A percentile compares a stretch with the other conserved stretches of the same genome.
phyloP scores from a whole-genome alignment of 2,888 invertebrate species.

The Drymonia ruficornis region DNA sequence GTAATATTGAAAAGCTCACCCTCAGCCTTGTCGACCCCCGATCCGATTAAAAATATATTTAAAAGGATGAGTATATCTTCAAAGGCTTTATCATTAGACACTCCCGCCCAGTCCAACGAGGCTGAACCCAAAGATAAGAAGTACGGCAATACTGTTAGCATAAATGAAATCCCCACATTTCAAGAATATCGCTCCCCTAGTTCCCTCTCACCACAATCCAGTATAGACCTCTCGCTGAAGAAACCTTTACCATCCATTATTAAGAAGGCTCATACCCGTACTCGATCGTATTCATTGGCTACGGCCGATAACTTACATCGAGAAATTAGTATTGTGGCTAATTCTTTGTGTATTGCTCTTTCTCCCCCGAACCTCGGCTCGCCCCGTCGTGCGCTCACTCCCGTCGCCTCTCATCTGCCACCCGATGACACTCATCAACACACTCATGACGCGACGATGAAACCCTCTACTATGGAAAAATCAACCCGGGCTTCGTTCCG shows the following conservation, averaged over 20 bases:
- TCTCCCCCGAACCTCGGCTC: constrained; percentile 84
- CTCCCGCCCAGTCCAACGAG: constrained; percentile 10
- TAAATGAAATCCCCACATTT: constrained; percentile 79
- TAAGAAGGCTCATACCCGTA: constrained; percentile 64
- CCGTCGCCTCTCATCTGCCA: constrained; percentile 68
- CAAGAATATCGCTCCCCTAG: constrained; percentile 78
- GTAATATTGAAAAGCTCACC: constrained; percentile 45
- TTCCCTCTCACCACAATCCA: constrained; percentile 57
- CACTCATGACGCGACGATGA: constrained; percentile 49
- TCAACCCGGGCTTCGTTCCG: constrained; percentile 25
- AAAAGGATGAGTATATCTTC: constrained; percentile 58
- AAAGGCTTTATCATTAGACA: constrained; percentile 29
- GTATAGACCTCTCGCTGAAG: constrained; percentile 56
- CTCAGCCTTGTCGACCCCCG: constrained; percentile 45
- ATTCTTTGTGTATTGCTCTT: constrained; percentile 83
- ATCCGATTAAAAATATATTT: constrained; percentile 52
- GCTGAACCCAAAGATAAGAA: constrained; percentile 39
- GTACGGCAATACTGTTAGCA: constrained; percentile 73
- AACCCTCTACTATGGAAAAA: constrained; percentile 33
- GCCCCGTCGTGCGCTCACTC: constrained; percentile 75
- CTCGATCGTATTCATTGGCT: constrained; percentile 66
- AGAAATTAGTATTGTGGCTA: constrained; percentile 82
- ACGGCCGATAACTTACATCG: constrained; percentile 65
- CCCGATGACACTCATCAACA: constrained; percentile 62
- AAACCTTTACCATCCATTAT: constrained; percentile 68